Evolutionary conservation across 2,888 invertebrate species (phyloP), one percentile per base, ranked within the genome.

Genomic region (Miltochrista miniata): DNA sequence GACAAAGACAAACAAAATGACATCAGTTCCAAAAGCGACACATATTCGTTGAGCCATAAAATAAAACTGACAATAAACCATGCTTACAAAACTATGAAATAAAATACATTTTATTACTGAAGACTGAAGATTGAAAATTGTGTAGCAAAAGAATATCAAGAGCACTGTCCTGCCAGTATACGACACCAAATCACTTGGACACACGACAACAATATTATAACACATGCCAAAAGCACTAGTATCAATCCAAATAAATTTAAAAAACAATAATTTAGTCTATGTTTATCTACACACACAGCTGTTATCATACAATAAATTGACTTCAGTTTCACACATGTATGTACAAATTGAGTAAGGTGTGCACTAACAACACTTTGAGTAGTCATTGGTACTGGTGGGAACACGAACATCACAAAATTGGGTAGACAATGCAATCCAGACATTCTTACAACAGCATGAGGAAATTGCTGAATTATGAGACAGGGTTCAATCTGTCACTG

Each of bases 1-100:
- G 18, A 70, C 65, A 45, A 64, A 61, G 62, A 53, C 30, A 54
- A 61, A 55, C 38, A 50, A 8, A 1, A 34, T n/a, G 7, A 42
- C 48, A 45, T 51, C 36, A 61, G 51, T 48, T 54, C 37, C 47
- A 48, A 51, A 56, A 52, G 47, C 48, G 56, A 56, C 62, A 57
- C 42, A 49, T 34, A 54, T 54, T 45, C 51, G 14, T 41, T n/a
- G 47, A 42, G 47, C 50, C 45, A 62, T 33, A n/a, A 18, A 37
- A 34, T 13, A 41, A 48, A 18, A 41, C 41, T 29, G 14, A 29
- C 3, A 51, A 39, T 42, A 51, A 39, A 41, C 39, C 48, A 54
- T 68, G 61, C 51, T 59, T 45, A 4, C 14, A 11, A 18, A 24
- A 37, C 15, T 2, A 38, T 11, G 18, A 3, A 18, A 15, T 11